These are phyloP conservation scores for Drosophila tanythrix DNA, from an alignment of 2,888 invertebrate species.

Conservation along the genomic window DNA sequence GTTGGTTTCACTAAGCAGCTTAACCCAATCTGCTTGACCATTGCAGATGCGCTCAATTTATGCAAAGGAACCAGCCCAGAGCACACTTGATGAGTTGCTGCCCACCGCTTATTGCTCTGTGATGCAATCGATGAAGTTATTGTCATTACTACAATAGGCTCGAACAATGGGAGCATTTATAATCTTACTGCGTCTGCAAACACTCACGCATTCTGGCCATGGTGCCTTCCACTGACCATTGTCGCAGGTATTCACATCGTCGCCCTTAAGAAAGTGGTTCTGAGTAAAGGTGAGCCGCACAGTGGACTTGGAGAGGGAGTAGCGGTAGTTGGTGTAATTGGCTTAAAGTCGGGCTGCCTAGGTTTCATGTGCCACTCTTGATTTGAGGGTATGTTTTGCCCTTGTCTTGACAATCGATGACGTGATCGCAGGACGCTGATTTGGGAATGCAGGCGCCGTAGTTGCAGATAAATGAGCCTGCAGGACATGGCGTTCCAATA, in stretches of 20 bases:
- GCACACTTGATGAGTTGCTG: slow-evolving; percentile 16
- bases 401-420: slow-evolving; percentile 31
- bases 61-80: background rate
- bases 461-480: slow-evolving; percentile 71
- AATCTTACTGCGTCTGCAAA: slow-evolving; percentile 7
- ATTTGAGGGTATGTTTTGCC: background rate
- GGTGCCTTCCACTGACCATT: slow-evolving; percentile 37
- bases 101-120: background rate
- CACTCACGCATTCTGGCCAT: slow-evolving; percentile 19
- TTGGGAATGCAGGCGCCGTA: slow-evolving; percentile 68
- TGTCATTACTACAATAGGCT: slow-evolving; percentile 7
- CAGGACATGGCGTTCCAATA: slow-evolving; percentile 49
- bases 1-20: accelerated
- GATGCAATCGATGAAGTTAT: slow-evolving; percentile 7
- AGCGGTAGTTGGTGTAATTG: too few species aligned
- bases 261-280: background rate
- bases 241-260: slow-evolving; percentile 27
- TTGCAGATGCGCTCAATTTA: slow-evolving; percentile 40
- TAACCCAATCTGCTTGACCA: slow-evolving; percentile 66
- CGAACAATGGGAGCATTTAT: slow-evolving; percentile 3
- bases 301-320: too few species aligned
- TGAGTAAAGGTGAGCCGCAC: too few species aligned
- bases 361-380: background rate
- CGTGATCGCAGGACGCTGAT: slow-evolving; percentile 30
- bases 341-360: background rate